A percentile compares a stretch with the other conserved stretches of the same genome.
Conservation (phyloP, 2,113 vertebrate genomes). For the Myiagra hebetior region DNA sequence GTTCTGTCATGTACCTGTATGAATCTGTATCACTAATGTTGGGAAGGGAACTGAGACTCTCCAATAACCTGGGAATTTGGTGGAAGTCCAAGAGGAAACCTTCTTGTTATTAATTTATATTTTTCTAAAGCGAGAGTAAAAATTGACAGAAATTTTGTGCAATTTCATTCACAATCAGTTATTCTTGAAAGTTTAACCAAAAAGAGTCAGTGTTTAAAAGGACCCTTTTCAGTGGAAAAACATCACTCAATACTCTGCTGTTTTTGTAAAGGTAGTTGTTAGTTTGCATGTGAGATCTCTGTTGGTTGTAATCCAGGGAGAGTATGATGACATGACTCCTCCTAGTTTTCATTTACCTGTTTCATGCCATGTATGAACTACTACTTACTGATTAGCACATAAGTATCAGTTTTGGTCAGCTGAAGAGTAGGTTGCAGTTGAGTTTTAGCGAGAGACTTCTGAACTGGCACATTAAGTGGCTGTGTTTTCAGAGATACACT, state of each 20-base stretch:
- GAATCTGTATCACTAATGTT: neutral
- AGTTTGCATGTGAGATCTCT: neutral
- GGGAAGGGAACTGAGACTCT: neutral
- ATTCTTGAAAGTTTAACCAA: neutral
- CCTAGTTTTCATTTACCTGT: neutral
- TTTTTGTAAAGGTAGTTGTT: neutral
- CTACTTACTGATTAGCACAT: neutral
- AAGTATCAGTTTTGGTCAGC: neutral
- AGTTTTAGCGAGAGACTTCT: neutral
- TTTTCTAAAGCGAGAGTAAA: neutral
- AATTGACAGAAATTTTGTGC: neutral
- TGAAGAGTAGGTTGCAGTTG: neutral
- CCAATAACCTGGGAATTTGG: neutral
- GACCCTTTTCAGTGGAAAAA: neutral
- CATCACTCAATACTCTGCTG: neutral
- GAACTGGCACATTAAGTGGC: neutral
- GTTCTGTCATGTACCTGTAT: neutral
- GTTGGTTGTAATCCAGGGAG: neutral
- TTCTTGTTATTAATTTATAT: neutral
- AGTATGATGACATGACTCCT: neutral
- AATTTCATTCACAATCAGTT: neutral
- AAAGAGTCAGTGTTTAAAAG: neutral
- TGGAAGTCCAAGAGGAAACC: neutral
- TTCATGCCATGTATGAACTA: neutral
- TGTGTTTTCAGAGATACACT: neutral